Evolutionary conservation across 2,888 invertebrate genomes (phyloP).

Genomic region (Leptinotarsa rubiginosa): DNA sequence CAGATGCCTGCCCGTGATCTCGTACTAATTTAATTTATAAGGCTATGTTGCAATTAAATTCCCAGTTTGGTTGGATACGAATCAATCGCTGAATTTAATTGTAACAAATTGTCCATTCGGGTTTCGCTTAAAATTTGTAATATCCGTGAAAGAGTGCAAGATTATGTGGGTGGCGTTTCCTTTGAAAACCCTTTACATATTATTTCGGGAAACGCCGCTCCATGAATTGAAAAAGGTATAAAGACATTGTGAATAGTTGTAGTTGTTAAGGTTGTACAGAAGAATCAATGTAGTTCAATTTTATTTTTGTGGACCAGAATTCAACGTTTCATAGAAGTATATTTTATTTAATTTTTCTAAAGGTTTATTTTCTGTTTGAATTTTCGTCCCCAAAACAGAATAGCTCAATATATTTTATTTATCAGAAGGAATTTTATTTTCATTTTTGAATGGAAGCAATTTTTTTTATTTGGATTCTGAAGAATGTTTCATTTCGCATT

Average conservation of each 20-base stretch:
- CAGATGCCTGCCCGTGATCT: constrained; percentile 45
- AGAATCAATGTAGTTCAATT: constrained; percentile 50
- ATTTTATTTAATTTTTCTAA: constrained; percentile 43
- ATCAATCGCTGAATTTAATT: constrained; percentile 12
- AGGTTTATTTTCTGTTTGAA: constrained; percentile 48
- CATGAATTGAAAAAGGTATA: constrained; percentile 51
- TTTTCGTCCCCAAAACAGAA: constrained; percentile 49
- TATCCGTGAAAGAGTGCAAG: constrained; percentile 34
- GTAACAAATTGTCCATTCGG: constrained; percentile 17
- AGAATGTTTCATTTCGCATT: constrained; percentile 22
- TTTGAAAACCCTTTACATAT: constrained; percentile 23
- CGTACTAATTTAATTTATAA: constrained; percentile 47
- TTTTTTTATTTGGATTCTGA: constrained; percentile 31
- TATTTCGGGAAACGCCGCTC: constrained; percentile 27
- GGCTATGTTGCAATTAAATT: constrained; percentile 34
- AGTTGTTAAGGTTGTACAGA: constrained; percentile 55
- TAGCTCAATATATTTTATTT: constrained; percentile 50
- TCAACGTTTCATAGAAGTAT: constrained; percentile 39
- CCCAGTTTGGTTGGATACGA: constrained; percentile 11
- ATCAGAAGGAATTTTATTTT: constrained; percentile 46
- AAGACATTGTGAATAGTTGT: constrained; percentile 58
- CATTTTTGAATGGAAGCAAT: constrained; percentile 37
- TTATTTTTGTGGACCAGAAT: constrained; percentile 48
- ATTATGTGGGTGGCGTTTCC: constrained; percentile 30
- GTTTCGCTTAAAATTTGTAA: constrained; percentile 28